A percentile compares a stretch with the other conserved stretches of the same genome.
Evolutionary conservation across 1,140 invertebrate genomes (phyloP).

Genomic region (Tetranychus cinnabarinus): DNA sequence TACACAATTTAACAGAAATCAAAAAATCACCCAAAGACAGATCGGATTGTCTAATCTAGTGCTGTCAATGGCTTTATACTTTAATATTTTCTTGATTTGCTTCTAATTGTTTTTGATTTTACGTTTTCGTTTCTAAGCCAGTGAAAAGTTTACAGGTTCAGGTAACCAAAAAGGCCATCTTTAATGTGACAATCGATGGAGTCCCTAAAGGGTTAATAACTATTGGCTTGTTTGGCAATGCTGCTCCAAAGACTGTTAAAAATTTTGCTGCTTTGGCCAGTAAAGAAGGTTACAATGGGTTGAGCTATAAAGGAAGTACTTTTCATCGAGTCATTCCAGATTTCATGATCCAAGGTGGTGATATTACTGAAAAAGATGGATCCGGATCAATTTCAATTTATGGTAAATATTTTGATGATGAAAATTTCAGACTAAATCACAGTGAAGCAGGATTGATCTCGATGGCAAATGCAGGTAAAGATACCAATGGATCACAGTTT

Average conservation of each 20-base stretch:
- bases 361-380: constrained; percentile 83
- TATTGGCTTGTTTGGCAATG: constrained; percentile 78
- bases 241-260: constrained; percentile 70
- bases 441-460: constrained; percentile 40
- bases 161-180: constrained; percentile 33
- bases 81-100: no score
- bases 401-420: constrained; percentile 73
- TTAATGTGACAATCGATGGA: constrained; percentile 64
- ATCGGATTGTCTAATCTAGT: no score
- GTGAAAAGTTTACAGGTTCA: constrained; percentile 30
- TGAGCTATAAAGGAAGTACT: constrained; percentile 44
- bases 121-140: neutral
- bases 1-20: no score
- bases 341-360: constrained; percentile 77
- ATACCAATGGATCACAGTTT: constrained; percentile 96
- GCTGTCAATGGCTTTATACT: no score
- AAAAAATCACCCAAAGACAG: no score
- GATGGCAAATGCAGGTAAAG: constrained; percentile 79
- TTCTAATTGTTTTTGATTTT: neutral
- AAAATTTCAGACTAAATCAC: constrained; percentile 75
- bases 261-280: constrained; percentile 52
- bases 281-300: no score
- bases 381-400: constrained; percentile 54
- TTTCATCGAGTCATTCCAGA: constrained; percentile 64
- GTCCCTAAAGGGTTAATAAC: constrained; percentile 52